These are phyloP conservation scores for Caenorhabditis auriculariae DNA, from an alignment of 2,888 invertebrate species.

Conservation along the genomic window DNA sequence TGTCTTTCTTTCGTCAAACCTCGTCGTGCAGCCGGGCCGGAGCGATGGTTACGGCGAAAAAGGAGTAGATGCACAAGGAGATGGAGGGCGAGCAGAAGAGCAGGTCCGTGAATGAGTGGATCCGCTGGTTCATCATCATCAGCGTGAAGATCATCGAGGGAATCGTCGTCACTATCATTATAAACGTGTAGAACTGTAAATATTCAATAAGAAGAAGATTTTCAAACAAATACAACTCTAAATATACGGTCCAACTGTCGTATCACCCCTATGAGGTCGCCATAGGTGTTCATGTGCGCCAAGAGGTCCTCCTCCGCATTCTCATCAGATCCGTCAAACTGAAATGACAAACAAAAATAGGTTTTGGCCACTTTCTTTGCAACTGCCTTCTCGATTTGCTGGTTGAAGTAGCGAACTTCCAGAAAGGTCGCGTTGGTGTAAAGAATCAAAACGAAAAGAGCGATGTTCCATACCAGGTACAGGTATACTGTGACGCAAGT, in stretches of 20 bases:
- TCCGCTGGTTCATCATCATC: conserved; percentile 42
- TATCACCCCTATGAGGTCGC: conserved; percentile 25
- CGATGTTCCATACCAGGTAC: conserved; percentile 37
- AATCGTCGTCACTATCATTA: conserved; percentile 34
- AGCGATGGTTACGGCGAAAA: conserved; percentile 36
- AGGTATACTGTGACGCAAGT: conserved; percentile 28
- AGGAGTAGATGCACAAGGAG: conserved; percentile 33
- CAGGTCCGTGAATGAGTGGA: conserved; percentile 29
- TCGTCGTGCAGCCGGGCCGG: conserved; percentile 40
- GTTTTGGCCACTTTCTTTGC: not conserved
- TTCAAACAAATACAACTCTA: conserved; percentile 4
- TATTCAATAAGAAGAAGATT: not conserved
- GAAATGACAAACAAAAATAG: not conserved
- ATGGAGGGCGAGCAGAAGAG: conserved; percentile 36
- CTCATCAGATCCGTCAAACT: conserved; percentile 21
- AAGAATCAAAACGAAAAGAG: conserved; percentile 30
- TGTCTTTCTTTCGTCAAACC: not conserved
- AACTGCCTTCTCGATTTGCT: conserved; percentile 19
- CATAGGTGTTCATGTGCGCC: conserved; percentile 21
- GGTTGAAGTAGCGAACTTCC: conserved; percentile 38
- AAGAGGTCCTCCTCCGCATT: conserved; percentile 17
- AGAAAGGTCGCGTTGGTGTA: conserved; percentile 36
- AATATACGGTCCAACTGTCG: conserved; percentile 35
- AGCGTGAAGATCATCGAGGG: conserved; percentile 38
- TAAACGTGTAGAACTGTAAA: conserved; percentile 35